Conservation (phyloP, 2,113 vertebrate species). For the Brachyhypopomus gauderio region DNA sequence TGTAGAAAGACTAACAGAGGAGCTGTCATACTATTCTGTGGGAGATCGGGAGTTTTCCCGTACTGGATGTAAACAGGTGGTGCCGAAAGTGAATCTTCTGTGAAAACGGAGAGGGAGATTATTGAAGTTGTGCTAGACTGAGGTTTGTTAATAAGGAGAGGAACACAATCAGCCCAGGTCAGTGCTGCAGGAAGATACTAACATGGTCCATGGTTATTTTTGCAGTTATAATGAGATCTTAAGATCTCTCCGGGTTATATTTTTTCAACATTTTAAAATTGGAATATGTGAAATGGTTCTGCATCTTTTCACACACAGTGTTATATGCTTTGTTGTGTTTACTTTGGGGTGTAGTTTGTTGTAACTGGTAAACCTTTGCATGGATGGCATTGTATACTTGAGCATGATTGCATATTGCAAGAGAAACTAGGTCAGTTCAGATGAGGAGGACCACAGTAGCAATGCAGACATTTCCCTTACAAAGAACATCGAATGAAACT, state of each 20-base stretch:
- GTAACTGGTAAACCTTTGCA: constrained; percentile 5
- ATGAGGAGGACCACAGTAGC: not conserved
- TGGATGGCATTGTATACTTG: not conserved
- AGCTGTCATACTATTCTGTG: constrained; percentile 82
- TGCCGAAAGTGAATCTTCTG: constrained; percentile 86
- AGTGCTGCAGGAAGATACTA: not conserved
- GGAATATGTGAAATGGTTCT: not conserved
- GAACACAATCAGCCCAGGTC: not conserved
- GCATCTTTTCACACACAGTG: not conserved
- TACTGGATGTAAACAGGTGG: constrained; percentile 90
- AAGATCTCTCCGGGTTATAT: not conserved
- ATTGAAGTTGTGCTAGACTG: not conserved
- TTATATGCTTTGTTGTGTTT: not conserved
- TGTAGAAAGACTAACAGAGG: constrained; percentile 80
- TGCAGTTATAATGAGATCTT: not conserved
- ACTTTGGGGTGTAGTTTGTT: constrained; percentile 1
- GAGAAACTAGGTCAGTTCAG: not conserved
- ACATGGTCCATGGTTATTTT: not conserved
- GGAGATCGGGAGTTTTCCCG: constrained; percentile 78
- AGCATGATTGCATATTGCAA: not conserved
- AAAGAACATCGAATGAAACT: not conserved
- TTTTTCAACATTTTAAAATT: not conserved
- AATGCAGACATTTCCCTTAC: too few relatives aligned
- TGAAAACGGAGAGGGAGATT: constrained; percentile 54
- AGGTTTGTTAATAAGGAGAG: not conserved